Evolutionary conservation across 2,797 vertebrate genomes (phyloP), one percentile per base, ranked within the genome.

Genomic region (Spheniscus humboldti): DNA sequence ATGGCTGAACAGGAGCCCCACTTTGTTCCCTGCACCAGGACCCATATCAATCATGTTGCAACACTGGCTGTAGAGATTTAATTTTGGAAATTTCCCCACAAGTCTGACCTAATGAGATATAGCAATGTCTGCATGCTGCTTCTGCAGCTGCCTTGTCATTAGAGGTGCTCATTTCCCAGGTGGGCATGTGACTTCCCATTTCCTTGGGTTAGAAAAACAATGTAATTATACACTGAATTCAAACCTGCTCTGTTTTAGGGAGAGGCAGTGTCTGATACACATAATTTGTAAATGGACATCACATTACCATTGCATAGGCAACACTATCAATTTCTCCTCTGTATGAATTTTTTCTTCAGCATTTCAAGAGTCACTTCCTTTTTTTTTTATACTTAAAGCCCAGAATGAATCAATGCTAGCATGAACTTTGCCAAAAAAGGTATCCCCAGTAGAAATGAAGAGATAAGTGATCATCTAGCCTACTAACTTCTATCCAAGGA

Each of bases 131-230:
- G 30, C 0, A 0, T 72, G 30, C 5, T 3, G 69, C 41, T 86
- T 94, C 53, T 94, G 87, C 75, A 87, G 76, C 78, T 95, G 88
- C 60, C 22, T 91, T 47, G 3, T 93, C 76, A 77, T 83, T 86
- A 79, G 69, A 81, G 62, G 6, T 85, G 76, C 74, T 92, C 16
- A 56, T 92, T 95, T 96, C 62, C 64, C 83, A 85, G 50, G 39
- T 87, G 81, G 41, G 60, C 78, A 89, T 30, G 68, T 96, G 90
- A 94, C 68, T 97, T 97, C 86, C 63, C 57, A 45, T 92, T 83
- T 96, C 71, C 27, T 45, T 59, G 55, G 50, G 31, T 94, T 85
- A 88, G 52, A 78, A 97, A 97, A 96, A 93, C 86, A 92, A 88
- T 41, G 14, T 59, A 86, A 78, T 92, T 91, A 63, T 33, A 60